Evolutionary conservation across 2,113 vertebrate genomes (phyloP).

Genomic region (Ciconia boyciana): DNA sequence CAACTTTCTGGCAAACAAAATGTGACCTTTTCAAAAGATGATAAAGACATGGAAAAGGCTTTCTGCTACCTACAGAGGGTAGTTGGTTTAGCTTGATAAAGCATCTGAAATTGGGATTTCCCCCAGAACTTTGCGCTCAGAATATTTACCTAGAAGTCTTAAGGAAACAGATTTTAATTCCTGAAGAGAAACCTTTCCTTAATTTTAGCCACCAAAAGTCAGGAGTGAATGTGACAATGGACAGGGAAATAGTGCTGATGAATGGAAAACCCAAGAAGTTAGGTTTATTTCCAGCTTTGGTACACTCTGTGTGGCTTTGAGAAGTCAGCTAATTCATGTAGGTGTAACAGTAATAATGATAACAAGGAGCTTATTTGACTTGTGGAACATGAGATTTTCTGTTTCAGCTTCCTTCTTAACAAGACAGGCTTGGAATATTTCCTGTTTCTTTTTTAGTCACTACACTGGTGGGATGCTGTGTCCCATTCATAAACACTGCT

Average conservation of each 20-base stretch:
- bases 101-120: background rate
- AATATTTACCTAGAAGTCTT: background rate
- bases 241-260: background rate
- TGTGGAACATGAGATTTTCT: background rate
- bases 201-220: background rate
- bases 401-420: background rate
- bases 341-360: background rate
- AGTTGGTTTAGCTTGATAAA: background rate
- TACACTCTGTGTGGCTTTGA: background rate
- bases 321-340: background rate
- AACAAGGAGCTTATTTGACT: background rate
- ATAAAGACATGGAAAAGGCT: background rate
- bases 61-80: background rate
- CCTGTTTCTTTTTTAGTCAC: background rate
- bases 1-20: background rate
- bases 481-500: background rate
- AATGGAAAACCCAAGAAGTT: background rate
- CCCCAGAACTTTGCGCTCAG: background rate
- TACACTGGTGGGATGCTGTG: background rate
- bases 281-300: background rate
- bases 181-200: background rate
- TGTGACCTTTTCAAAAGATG: background rate
- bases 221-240: background rate
- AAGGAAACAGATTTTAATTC: background rate
- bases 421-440: background rate